Conservation (phyloP, 2,797 vertebrate genomes). For the Morus bassanus region DNA sequence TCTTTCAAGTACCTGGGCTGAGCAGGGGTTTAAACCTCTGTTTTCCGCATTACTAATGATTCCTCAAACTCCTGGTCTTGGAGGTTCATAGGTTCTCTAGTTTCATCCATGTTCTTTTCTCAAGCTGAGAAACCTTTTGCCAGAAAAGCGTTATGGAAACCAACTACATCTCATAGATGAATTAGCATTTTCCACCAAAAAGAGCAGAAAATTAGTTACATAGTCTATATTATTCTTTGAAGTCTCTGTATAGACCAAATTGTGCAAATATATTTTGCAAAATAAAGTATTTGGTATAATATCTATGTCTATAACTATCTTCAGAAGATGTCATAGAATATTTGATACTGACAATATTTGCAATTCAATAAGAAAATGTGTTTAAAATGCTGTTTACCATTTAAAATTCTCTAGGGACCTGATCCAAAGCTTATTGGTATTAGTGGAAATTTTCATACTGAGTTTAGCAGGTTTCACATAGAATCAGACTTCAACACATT, state of each 20-base stretch:
- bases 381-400: not conserved
- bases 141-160: not conserved
- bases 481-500: not conserved
- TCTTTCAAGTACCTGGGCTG: not conserved
- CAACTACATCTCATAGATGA: not conserved
- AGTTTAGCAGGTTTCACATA: slow-evolving; percentile 1
- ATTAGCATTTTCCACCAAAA: not conserved
- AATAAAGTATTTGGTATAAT: not conserved
- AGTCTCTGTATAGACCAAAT: not conserved
- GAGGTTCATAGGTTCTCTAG: not conserved
- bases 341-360: not conserved
- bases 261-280: not conserved
- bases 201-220: not conserved
- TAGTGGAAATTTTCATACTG: not conserved
- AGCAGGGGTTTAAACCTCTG: not conserved
- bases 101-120: not conserved
- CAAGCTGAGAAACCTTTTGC: not conserved
- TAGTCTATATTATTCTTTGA: not conserved
- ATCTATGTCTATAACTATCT: not conserved
- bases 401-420: not conserved
- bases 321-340: not conserved
- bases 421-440: not conserved
- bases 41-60: not conserved
- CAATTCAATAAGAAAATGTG: not conserved
- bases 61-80: not conserved